phyloP scores from a whole-genome alignment of 2,797 vertebrate species.

The Lacerta agilis region DNA sequence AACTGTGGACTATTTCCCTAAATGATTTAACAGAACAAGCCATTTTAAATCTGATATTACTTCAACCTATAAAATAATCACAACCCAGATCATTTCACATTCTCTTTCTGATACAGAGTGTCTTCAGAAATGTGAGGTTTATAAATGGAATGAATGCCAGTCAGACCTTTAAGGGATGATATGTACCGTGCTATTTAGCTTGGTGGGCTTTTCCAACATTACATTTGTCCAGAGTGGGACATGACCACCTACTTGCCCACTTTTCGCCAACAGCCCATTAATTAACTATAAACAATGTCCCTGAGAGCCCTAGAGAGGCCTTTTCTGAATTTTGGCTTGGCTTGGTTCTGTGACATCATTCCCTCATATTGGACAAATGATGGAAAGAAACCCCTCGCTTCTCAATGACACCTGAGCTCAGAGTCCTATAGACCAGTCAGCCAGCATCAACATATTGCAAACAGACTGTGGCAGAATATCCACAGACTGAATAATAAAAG shows the following conservation, averaged over 20 bases:
- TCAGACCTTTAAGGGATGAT: background rate
- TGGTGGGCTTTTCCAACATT: background rate
- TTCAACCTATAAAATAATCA: background rate
- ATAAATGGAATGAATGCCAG: background rate
- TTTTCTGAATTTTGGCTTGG: background rate
- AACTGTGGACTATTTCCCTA: background rate
- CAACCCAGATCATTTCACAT: background rate
- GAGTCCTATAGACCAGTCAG: background rate
- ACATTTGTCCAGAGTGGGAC: background rate
- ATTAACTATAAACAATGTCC: slow-evolving; percentile 17
- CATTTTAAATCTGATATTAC: background rate
- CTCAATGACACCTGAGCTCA: slow-evolving; percentile 14
- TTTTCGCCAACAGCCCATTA: slow-evolving; percentile 16
- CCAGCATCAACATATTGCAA: background rate
- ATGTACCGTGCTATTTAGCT: background rate
- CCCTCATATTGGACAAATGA: background rate
- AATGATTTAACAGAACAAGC: background rate
- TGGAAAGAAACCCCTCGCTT: slow-evolving; percentile 15
- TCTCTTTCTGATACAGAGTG: background rate
- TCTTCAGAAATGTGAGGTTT: background rate
- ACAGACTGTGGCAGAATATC: background rate
- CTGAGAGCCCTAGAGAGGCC: background rate
- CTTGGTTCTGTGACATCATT: slow-evolving; percentile 16
- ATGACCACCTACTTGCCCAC: background rate
- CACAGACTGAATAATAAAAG: slow-evolving; percentile 31